Evolutionary conservation across 92 coral and sea anemone genomes (phyloP).

Genomic region (Meandrina meandrites): DNA sequence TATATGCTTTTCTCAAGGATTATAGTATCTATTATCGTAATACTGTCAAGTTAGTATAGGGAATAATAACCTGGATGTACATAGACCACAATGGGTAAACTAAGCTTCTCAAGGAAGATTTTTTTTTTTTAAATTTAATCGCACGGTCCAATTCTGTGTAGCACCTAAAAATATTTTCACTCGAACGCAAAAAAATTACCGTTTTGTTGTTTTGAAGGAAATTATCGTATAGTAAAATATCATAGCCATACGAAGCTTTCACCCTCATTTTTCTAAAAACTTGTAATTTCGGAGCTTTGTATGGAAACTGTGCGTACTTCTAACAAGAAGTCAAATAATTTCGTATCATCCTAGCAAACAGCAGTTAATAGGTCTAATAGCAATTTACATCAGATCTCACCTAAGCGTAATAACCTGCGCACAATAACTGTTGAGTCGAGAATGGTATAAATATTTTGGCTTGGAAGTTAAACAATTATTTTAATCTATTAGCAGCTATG

Average conservation of each 20-base stretch:
- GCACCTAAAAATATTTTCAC: background rate
- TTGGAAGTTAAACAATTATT: background rate
- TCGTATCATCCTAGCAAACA: background rate
- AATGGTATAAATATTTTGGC: conserved; percentile 28
- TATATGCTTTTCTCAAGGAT: conserved; percentile 47
- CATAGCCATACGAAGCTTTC: background rate
- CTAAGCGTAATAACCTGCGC: background rate
- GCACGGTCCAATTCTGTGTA: background rate
- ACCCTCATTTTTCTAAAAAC: background rate
- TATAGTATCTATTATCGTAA: conserved; percentile 42
- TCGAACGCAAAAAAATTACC: background rate
- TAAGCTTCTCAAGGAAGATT: background rate
- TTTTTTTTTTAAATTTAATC: background rate
- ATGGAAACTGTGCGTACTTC: no score
- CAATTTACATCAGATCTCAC: no score
- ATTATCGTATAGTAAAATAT: background rate
- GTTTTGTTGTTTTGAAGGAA: background rate
- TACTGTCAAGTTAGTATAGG: conserved; percentile 45
- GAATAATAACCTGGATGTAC: conserved; percentile 24
- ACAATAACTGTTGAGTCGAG: conserved; percentile 23
- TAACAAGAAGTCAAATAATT: background rate
- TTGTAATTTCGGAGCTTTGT: background rate
- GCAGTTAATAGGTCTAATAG: no score
- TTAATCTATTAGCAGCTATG: background rate
- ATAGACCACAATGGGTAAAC: conserved; percentile 1